Percentiles rank a stretch among this genome's conserved stretches.
phyloP scores from a whole-genome alignment of 2,888 invertebrate species.

The Agrilus cyanescens region DNA sequence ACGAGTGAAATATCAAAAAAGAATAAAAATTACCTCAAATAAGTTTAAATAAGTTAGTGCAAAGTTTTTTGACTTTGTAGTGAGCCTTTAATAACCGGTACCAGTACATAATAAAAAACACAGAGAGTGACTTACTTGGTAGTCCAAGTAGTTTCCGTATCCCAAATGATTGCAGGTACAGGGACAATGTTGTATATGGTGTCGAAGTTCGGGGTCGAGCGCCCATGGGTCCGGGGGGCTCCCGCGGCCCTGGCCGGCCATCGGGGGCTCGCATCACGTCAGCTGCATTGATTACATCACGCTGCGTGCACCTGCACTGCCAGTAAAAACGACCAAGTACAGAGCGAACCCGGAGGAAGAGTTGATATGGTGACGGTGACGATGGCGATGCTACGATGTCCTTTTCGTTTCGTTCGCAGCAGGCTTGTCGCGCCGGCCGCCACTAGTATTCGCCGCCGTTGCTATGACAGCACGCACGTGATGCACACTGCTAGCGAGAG shows the following conservation, averaged over 20 bases:
- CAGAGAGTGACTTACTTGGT: slow-evolving; percentile 49
- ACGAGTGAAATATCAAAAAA: no score
- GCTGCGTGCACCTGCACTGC: slow-evolving; percentile 33
- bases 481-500: slow-evolving; percentile 17
- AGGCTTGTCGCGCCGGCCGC: slow-evolving; percentile 20
- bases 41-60: no score
- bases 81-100: no score
- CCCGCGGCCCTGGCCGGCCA: slow-evolving; percentile 34
- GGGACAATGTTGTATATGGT: slow-evolving; percentile 80
- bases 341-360: no score
- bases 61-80: no score
- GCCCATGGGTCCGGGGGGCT: slow-evolving; percentile 33
- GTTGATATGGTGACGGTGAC: no score
- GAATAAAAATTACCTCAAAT: no score
- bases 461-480: slow-evolving; percentile 35
- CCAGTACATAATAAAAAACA: no score
- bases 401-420: no score
- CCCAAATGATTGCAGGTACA: slow-evolving; percentile 91
- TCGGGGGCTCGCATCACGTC: slow-evolving; percentile 31
- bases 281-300: slow-evolving; percentile 27
- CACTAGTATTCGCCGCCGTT: slow-evolving; percentile 12
- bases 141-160: slow-evolving; percentile 85
- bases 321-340: slow-evolving; percentile 15
- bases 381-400: no score
- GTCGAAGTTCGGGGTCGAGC: slow-evolving; percentile 72